A percentile compares a stretch with the other conserved stretches of the same genome.
phyloP scores from a whole-genome alignment of 2,113 vertebrate species.

The Alexandromys fortis region DNA sequence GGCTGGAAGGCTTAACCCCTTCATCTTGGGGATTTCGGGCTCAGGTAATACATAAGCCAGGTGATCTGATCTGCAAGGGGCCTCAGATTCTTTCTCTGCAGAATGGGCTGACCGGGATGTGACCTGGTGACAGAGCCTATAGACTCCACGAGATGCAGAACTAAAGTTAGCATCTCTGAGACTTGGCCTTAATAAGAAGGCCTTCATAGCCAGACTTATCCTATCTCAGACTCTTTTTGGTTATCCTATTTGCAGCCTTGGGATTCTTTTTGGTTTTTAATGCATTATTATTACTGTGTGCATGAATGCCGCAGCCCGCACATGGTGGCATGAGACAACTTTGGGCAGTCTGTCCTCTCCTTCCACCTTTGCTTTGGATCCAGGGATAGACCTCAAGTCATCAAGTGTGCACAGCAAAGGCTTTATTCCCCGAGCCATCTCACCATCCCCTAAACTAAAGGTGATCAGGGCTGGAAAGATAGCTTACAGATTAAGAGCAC shows the following conservation, averaged over 20 bases:
- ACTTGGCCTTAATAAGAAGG: neutral
- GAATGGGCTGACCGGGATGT: rapidly evolving
- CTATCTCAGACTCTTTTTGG: neutral
- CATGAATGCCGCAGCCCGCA: no score
- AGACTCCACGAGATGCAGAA: neutral
- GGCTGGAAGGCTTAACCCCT: slow-evolving; percentile 30
- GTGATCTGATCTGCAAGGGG: neutral
- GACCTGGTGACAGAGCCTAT: rapidly evolving
- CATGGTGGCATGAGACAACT: no score
- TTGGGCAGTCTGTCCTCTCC: neutral
- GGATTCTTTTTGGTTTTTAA: neutral
- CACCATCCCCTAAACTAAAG: neutral
- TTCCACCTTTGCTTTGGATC: neutral
- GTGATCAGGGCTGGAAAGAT: no score
- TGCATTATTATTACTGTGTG: neutral
- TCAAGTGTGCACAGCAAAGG: neutral
- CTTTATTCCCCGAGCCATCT: neutral
- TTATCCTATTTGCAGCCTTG: neutral
- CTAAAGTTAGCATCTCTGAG: neutral
- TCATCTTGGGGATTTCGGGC: neutral
- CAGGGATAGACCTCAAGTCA: neutral
- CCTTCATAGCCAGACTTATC: neutral
- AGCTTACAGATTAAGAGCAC: no score
- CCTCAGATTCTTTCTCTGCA: neutral
- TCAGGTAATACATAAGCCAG: neutral